Conservation (phyloP, 1,140 invertebrate species). For the Acyrthosiphon pisum region DNA sequence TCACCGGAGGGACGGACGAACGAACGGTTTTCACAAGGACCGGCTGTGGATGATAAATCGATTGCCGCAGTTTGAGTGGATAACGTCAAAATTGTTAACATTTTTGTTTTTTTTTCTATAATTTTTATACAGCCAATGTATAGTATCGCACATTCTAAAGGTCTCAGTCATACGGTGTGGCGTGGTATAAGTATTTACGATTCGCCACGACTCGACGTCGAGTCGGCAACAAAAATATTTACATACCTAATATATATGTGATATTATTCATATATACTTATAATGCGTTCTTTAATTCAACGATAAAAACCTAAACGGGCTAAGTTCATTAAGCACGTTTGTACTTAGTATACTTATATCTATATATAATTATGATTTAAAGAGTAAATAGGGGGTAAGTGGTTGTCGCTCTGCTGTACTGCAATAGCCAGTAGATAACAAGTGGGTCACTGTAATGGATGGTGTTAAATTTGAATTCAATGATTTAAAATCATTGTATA, state of each 20-base stretch:
- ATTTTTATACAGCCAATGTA: neutral
- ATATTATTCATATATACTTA: neutral
- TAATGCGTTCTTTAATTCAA: neutral
- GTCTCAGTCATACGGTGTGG: neutral
- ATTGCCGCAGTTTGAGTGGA: constrained; percentile 54
- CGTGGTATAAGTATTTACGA: neutral
- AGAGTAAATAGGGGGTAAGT: neutral
- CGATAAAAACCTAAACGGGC: neutral
- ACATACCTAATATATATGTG: neutral
- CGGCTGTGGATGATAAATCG: constrained; percentile 48
- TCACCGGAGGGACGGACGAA: constrained; percentile 14
- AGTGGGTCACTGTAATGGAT: too few relatives aligned
- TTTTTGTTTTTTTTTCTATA: neutral
- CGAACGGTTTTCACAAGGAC: constrained; percentile 41
- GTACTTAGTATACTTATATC: neutral
- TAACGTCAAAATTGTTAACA: constrained; percentile 51
- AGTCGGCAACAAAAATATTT: neutral
- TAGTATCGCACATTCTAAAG: constrained; percentile 33
- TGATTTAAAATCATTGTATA: too few relatives aligned
- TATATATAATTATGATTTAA: neutral
- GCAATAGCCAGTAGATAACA: too few relatives aligned
- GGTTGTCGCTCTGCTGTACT: too few relatives aligned
- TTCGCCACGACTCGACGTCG: neutral
- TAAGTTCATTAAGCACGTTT: neutral
- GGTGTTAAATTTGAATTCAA: too few relatives aligned